These are phyloP conservation scores for Hydrochoerus hydrochaeris DNA, from an alignment of 2,113 vertebrate species.

Conservation along the genomic window DNA sequence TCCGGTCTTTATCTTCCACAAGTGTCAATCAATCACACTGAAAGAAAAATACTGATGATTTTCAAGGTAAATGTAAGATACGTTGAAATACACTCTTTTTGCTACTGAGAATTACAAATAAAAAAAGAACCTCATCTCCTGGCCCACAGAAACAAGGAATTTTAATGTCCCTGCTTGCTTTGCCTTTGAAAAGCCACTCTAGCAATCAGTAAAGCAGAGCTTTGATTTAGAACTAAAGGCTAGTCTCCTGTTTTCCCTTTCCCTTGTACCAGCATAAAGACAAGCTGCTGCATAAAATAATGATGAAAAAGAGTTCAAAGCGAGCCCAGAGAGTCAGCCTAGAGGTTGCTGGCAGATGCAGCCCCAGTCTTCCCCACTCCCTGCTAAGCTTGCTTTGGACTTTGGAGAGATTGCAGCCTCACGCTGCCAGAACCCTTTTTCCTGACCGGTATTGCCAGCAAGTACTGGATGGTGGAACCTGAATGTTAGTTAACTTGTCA, in stretches of 20 bases:
- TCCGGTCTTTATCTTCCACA: conserved; percentile 20
- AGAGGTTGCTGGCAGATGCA: conserved; percentile 59
- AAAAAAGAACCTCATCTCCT: not conserved
- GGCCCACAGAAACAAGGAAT: conserved; percentile 54
- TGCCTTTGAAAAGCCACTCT: conserved; percentile 74
- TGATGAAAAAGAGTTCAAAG: conserved; percentile 81
- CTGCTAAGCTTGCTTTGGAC: conserved; percentile 12
- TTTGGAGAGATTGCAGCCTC: not conserved
- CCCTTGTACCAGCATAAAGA: conserved; percentile 69
- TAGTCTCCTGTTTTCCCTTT: conserved; percentile 65
- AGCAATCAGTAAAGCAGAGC: conserved; percentile 57
- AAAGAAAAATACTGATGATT: not conserved
- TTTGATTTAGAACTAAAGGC: conserved; percentile 79
- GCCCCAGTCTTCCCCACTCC: not conserved
- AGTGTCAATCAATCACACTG: conserved; percentile 41
- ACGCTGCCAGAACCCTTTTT: not conserved
- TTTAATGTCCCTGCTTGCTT: conserved; percentile 68
- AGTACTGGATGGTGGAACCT: conserved; percentile 47
- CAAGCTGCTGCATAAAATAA: conserved; percentile 77
- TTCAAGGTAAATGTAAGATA: conserved; percentile 47
- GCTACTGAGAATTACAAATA: conserved; percentile 49
- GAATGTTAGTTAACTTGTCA: conserved; percentile 61
- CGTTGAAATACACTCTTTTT: conserved; percentile 48
- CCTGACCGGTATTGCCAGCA: not conserved
- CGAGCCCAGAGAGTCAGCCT: not conserved